Percentiles rank a stretch among this genome's conserved stretches.
Evolutionary conservation across 2,797 vertebrate species (phyloP).

Genomic region (Adelosebastes latens): DNA sequence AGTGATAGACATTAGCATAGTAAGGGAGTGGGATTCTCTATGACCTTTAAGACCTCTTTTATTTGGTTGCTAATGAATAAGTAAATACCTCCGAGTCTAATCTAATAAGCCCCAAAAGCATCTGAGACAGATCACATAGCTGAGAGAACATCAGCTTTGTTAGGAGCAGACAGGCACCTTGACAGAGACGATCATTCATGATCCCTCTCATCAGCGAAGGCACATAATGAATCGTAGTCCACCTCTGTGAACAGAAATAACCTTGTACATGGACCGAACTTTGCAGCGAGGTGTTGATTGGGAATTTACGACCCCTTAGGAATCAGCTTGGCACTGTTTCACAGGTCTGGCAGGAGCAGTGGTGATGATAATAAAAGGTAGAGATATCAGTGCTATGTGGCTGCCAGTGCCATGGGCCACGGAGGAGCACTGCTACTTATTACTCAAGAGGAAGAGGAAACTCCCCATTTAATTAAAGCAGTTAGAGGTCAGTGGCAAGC

Average conservation of each 20-base stretch:
- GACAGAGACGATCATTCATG: constrained; percentile 46
- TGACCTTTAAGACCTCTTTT: constrained; percentile 36
- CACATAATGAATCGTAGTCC: constrained; percentile 33
- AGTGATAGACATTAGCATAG: constrained; percentile 23
- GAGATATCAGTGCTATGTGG: constrained; percentile 58
- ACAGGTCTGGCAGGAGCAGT: constrained; percentile 26
- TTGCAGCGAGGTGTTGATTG: constrained; percentile 40
- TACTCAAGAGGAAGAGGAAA: constrained; percentile 74
- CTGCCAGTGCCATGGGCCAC: constrained; percentile 45
- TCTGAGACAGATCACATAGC: constrained; percentile 22
- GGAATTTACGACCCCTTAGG: constrained; percentile 4
- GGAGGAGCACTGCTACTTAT: constrained; percentile 67
- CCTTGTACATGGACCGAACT: constrained; percentile 22
- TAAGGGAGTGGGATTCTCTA: constrained; percentile 6
- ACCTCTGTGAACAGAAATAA: constrained; percentile 32
- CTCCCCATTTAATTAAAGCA: constrained; percentile 78
- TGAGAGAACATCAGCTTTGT: constrained; percentile 38
- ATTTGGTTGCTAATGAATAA: constrained; percentile 59
- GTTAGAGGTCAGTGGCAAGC: constrained; percentile 72
- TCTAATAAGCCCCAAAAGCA: constrained; percentile 53
- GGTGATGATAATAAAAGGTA: constrained; percentile 59
- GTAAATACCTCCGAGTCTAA: constrained; percentile 51
- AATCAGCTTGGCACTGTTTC: constrained; percentile 47
- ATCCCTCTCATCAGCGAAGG: constrained; percentile 42
- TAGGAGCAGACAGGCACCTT: constrained; percentile 41